Base-by-base conservation (phyloP, 2,888 invertebrate genomes). In the Dendrolimus houi region DNA sequence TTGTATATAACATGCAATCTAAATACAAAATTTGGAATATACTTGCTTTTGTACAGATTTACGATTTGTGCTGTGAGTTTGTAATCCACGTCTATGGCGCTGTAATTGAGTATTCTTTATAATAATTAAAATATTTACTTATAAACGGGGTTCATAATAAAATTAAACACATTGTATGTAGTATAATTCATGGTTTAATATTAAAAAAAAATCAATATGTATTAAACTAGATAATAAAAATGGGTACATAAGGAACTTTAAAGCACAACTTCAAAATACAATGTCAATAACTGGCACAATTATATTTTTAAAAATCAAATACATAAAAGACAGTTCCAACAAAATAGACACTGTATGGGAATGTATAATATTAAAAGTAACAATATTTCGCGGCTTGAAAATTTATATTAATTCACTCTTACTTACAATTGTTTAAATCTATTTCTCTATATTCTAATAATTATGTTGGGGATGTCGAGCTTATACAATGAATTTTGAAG, bases 11-110 rank as follows among this genome's bases (percentile, higher is more conserved):
- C 3, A 29, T 29, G 29, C 29, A 29, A 29, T 29, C 3, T 29
- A 29, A 29, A 29, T 29, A 47, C 12, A 47, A 47, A 47, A 47
- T 68, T 64, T 72, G 65, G 67, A 71, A 74, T 71, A 60, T 76
- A 75, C 71, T 77, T 75, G 68, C 71, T 75, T 69, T 69, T 29
- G 29, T 66, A 61, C 17, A 65, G 55, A 61, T 55, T 54, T 58
- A 57, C 47, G 29, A 29, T 47, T 47, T 47, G 47, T 47, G 47
- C 47, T 47, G 47, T 47, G 47, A 47, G 12, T 10, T 47, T 29
- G 6, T 29, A 6, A 29, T 29, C 29, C 29, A 29, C 29, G 29
- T 2, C 29, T 29, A 29, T 1, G 29, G 29, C 29, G 29, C 29
- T 29, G 29, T 6, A 29, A 29, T 29, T 29, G 6, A 29, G 12